Evolutionary conservation across 2,797 vertebrate species (phyloP), one percentile per base, ranked within the genome.

Genomic region (Eremophila alpestris): DNA sequence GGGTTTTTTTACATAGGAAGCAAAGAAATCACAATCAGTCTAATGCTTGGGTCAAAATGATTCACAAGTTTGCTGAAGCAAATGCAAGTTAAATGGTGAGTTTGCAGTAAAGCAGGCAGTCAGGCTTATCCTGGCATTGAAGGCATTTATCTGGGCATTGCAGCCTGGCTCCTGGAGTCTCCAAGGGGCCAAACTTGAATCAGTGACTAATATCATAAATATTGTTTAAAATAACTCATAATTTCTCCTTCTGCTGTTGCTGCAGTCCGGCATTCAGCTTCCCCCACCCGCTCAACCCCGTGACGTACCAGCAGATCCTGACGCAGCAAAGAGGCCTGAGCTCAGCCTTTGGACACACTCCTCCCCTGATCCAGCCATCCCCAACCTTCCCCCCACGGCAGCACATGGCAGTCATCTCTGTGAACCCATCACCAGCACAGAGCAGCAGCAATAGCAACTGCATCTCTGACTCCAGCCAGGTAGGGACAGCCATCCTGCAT

Each of bases 231-330:
- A 75, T 83, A 82, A 74, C 60, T 88, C 51, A 27, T 81, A 4
- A 5, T 85, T 81, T 79, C 51, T 63, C 34, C 34, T 94, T 30
- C 41, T 83, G 18, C 22, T 46, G 0, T 67, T 84, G 21, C 92
- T 95, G 45, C 97, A 99, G 99, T 94, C 99, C 99, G 0, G 99
- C 99, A 0, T 99, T 99, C 97, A 98, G 98, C 90, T 99, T 99
- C 89, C 99, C 99, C 17, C 99, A 99, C 78, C 99, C 99, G 77
- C 99, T 99, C 97, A 99, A 99, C 91, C 99, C 99, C 0, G 94
- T 99, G 97, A 98, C 99, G 1, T 99, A 99, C 96, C 99, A 99
- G 98, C 99, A 99, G 97, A 98, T 99, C 74, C 90, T 99, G 96
- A 98, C 97, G 80, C 99, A 99, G 97, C 99, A 99, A 97, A 98